A percentile compares a stretch with the other conserved stretches of the same genome.
Evolutionary conservation across 2,797 vertebrate genomes (phyloP).

Genomic region (Eurystomus glaucurus): DNA sequence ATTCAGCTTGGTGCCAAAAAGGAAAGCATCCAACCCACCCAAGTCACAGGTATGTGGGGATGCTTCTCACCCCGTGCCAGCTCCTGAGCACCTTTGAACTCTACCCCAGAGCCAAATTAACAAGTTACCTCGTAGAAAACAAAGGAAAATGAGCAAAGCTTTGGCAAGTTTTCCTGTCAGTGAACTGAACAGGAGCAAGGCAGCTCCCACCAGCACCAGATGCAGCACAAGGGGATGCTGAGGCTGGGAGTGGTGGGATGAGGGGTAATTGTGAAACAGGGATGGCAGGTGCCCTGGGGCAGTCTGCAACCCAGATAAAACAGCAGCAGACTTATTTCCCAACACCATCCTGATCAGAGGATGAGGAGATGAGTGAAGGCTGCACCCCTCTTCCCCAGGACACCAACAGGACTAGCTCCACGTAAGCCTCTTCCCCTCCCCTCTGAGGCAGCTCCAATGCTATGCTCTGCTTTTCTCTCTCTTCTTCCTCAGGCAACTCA

Average conservation of each 20-base stretch:
- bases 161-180: not conserved
- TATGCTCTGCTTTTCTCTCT: conserved; percentile 29
- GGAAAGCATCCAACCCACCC: not conserved
- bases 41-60: not conserved
- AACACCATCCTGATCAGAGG: not conserved
- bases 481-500: not conserved
- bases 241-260: not conserved
- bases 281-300: not conserved
- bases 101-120: not conserved
- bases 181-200: not conserved
- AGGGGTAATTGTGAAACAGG: accelerated
- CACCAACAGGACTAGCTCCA: not conserved
- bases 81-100: not conserved
- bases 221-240: accelerated
- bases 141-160: not conserved
- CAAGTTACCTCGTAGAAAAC: not conserved
- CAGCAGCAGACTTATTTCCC: not conserved
- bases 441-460: conserved; percentile 53
- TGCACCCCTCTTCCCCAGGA: not conserved
- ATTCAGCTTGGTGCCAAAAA: not conserved
- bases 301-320: not conserved
- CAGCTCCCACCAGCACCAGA: not conserved
- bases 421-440: not conserved
- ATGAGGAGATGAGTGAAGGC: not conserved
- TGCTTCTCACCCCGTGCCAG: accelerated